phyloP scores from a whole-genome alignment of 2,888 invertebrate genomes.

The Nymphalis urticae region DNA sequence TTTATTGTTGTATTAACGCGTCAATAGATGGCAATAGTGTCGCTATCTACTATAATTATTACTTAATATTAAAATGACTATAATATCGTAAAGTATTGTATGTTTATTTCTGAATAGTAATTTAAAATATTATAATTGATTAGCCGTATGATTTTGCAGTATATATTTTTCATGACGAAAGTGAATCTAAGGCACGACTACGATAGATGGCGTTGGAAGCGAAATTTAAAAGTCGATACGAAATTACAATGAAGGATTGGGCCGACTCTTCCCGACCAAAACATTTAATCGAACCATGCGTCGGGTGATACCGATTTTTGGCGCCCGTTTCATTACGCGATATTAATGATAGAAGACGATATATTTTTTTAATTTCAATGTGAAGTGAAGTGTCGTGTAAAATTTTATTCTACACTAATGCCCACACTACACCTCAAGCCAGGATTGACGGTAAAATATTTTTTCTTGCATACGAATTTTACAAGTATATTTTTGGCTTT shows the following conservation, averaged over 20 bases:
- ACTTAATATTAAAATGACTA: not conserved
- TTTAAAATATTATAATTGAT: not conserved
- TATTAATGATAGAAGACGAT: conserved; percentile 46
- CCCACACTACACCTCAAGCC: conserved; percentile 77
- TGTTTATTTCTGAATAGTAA: not conserved
- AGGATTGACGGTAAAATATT: conserved; percentile 72
- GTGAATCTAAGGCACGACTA: not conserved
- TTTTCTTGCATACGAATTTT: conserved; percentile 38
- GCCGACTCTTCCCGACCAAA: conserved; percentile 56
- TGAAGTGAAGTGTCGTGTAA: conserved; percentile 60
- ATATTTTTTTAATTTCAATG: conserved; percentile 49
- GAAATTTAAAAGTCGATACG: conserved; percentile 51
- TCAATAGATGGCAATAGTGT: conserved; percentile 24
- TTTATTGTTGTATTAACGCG: not conserved
- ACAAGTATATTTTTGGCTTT: conserved; percentile 53
- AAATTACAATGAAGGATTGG: conserved; percentile 31
- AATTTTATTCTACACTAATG: conserved; percentile 56
- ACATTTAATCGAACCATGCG: conserved; percentile 70
- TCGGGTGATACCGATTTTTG: conserved; percentile 63
- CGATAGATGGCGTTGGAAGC: conserved; percentile 45
- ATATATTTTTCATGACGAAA: not conserved
- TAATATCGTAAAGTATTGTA: not conserved
- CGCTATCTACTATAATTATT: not conserved
- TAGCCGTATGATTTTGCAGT: not conserved
- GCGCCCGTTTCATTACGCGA: conserved; percentile 61